These are phyloP conservation scores for human (Homo sapiens) DNA, from an alignment of 2,113 vertebrate species.

Conservation along the genomic window GRCh38 chr13:97836001-97836500, in stretches of 20 bases:
- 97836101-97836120: not conserved
- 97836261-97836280: too few species aligned
- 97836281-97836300: too few species aligned
- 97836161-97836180: not conserved
- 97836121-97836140: not conserved
- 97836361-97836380: not conserved
- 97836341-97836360: not conserved
- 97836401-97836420: not conserved
- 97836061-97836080: not conserved
- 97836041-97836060: not conserved
- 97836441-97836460: not conserved
- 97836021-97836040: not conserved
- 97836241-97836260: too few species aligned
- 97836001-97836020: not conserved
- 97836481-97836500: not conserved
- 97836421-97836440: not conserved
- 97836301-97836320: too few species aligned
- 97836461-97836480: not conserved
- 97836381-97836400: not conserved
- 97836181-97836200: too few species aligned
- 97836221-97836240: too few species aligned
- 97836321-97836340: too few species aligned
- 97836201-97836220: too few species aligned
- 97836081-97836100: not conserved
- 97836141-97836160: not conserved